These are phyloP conservation scores for Tragopan temminckii DNA, from an alignment of 2,797 vertebrate species.

Conservation along the genomic window DNA sequence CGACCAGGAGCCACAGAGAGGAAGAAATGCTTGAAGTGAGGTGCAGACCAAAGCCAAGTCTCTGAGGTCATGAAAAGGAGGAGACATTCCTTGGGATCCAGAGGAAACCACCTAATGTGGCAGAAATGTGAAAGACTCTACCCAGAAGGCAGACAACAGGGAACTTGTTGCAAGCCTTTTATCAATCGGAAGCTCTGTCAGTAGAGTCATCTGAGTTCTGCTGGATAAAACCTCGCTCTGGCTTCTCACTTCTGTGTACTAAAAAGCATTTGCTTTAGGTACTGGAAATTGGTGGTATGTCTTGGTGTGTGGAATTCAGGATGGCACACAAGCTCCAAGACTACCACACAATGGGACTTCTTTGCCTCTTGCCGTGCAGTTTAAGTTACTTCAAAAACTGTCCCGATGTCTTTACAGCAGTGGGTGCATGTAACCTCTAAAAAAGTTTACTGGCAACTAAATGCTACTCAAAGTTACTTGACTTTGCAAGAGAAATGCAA, in stretches of 20 bases:
- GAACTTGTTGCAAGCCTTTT: constrained; percentile 35
- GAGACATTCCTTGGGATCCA: constrained; percentile 33
- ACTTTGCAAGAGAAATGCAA: not conserved
- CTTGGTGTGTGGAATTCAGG: not conserved
- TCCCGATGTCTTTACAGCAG: not conserved
- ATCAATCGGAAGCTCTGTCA: constrained; percentile 23
- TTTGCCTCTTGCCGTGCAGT: not conserved
- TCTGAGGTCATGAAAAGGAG: constrained; percentile 43
- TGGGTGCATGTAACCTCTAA: not conserved
- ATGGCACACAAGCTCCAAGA: not conserved
- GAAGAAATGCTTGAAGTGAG: not conserved
- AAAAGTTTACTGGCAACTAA: not conserved
- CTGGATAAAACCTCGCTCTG: not conserved
- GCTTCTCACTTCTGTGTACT: not conserved
- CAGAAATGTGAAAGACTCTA: constrained; percentile 52
- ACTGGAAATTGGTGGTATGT: not conserved
- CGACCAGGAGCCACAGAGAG: not conserved
- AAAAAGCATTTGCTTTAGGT: not conserved
- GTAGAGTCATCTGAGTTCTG: not conserved
- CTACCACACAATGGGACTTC: not conserved
- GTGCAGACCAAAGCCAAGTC: not conserved
- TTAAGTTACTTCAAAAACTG: not conserved
- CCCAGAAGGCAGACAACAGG: constrained; percentile 21
- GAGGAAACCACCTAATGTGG: constrained; percentile 29
- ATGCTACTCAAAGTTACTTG: not conserved